These are phyloP conservation scores for Hipparchia semele DNA, from an alignment of 2,888 invertebrate species.

Conservation along the genomic window DNA sequence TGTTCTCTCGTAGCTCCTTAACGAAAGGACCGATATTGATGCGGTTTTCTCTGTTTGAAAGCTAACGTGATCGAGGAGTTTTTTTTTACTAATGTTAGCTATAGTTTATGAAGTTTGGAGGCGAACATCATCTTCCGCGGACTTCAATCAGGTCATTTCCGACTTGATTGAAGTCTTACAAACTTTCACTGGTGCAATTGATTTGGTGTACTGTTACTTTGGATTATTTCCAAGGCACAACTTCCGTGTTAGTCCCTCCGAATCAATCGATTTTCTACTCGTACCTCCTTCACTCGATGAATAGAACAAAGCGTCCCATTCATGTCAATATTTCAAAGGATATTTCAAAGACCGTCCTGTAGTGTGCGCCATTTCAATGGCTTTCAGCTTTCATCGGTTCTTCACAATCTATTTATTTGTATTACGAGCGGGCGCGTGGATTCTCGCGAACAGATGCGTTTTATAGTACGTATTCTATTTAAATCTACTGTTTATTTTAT, in stretches of 20 bases:
- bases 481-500: neutral
- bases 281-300: neutral
- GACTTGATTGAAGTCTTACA: no score
- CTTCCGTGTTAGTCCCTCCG: neutral
- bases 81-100: no score
- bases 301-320: slow-evolving; percentile 6
- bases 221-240: no score
- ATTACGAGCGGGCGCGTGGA: neutral
- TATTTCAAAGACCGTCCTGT: neutral
- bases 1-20: no score
- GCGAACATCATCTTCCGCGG: no score
- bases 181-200: no score
- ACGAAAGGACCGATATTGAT: no score
- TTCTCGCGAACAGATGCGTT: neutral
- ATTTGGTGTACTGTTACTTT: no score
- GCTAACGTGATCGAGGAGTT: no score
- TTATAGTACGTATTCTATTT: neutral
- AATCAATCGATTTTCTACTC: neutral
- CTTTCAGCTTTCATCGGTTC: slow-evolving; percentile 10
- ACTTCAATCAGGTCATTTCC: no score
- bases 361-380: neutral
- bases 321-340: slow-evolving; percentile 2
- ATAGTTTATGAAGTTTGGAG: no score
- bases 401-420: neutral
- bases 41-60: no score